phyloP scores from a whole-genome alignment of 2,797 vertebrate species.

The Helostoma temminkii region DNA sequence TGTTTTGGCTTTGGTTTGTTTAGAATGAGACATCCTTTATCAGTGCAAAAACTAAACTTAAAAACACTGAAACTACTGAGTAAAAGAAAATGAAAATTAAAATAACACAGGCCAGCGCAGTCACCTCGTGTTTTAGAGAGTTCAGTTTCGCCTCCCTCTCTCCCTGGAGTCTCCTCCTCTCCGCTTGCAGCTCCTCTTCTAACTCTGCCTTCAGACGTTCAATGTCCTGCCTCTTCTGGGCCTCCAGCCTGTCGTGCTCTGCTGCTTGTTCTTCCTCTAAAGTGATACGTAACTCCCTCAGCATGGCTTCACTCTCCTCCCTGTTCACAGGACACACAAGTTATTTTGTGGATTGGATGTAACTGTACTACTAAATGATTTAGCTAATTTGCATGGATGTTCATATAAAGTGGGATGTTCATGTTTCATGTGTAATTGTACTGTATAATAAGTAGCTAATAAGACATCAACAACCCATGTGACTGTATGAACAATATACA shows the following conservation, averaged over 20 bases:
- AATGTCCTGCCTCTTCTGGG: slow-evolving; percentile 67
- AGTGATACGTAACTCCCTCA: slow-evolving; percentile 75
- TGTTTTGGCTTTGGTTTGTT: background rate
- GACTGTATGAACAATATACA: background rate
- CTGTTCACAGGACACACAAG: slow-evolving; percentile 62
- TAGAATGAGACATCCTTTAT: background rate
- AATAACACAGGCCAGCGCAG: background rate
- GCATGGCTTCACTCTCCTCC: slow-evolving; percentile 81
- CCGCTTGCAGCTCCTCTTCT: slow-evolving; percentile 76
- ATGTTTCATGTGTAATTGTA: background rate
- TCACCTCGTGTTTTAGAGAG: slow-evolving; percentile 81
- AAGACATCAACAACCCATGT: background rate
- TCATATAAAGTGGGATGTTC: background rate
- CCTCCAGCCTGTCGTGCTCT: slow-evolving; percentile 75
- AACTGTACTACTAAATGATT: background rate
- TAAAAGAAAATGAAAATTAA: background rate
- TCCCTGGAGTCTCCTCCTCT: slow-evolving; percentile 71
- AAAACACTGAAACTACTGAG: background rate
- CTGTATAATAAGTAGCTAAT: background rate
- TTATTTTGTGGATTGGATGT: background rate
- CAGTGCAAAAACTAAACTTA: background rate
- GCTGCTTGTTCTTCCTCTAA: slow-evolving; percentile 74
- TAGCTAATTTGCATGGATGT: background rate
- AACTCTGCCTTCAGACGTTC: slow-evolving; percentile 80
- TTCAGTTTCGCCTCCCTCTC: slow-evolving; percentile 79